Evolutionary conservation across 1,140 invertebrate genomes (phyloP).

Genomic region (Hyphantria cunea): DNA sequence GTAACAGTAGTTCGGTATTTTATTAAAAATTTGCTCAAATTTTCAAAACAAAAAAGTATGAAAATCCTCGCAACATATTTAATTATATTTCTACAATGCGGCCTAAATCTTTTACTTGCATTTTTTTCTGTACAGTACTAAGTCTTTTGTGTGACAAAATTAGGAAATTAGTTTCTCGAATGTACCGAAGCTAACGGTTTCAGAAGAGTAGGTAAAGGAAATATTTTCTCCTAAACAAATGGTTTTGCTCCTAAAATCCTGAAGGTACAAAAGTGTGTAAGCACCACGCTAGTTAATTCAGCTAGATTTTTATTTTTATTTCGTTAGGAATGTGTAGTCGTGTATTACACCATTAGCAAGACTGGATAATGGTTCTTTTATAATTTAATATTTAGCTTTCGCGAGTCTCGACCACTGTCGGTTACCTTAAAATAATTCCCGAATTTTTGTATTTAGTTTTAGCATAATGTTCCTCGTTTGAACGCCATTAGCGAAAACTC

Average conservation of each 20-base stretch:
- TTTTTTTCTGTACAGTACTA: neutral
- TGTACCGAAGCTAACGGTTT: neutral
- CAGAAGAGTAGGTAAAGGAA: conserved; percentile 6
- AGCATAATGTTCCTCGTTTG: conserved; percentile 29
- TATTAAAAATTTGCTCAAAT: conserved; percentile 19
- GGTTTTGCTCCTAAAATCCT: conserved; percentile 69
- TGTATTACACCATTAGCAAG: conserved; percentile 49
- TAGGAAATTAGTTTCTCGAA: neutral
- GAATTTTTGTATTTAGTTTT: conserved; percentile 23
- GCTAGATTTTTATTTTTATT: conserved; percentile 52
- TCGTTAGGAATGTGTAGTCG: conserved; percentile 37
- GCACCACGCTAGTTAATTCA: conserved; percentile 49
- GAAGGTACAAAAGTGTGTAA: conserved; percentile 72
- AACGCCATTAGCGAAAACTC: neutral
- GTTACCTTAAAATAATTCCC: conserved; percentile 27
- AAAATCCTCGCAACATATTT: conserved; percentile 1
- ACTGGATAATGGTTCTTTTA: conserved; percentile 66
- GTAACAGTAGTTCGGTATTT: conserved; percentile 8
- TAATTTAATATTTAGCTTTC: conserved; percentile 37
- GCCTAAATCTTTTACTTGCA: conserved; percentile 17
- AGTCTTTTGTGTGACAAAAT: no score
- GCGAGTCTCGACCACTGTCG: conserved; percentile 21
- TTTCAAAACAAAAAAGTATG: no score
- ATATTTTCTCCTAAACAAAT: conserved; percentile 10
- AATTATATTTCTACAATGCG: conserved; percentile 11